Conservation (phyloP, 2,797 vertebrate species). For the Hoplostethus mediterraneus region DNA sequence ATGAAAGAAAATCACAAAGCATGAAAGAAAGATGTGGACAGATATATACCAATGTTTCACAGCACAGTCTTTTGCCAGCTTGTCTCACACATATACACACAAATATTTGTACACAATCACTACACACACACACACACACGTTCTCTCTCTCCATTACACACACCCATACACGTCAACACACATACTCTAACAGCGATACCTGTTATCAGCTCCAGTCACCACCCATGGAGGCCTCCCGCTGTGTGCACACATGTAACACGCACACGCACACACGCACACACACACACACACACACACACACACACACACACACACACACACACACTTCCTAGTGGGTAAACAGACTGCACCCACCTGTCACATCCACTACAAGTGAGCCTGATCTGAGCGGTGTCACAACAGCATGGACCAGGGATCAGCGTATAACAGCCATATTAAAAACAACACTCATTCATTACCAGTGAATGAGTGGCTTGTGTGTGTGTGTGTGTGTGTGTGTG, state of each 20-base stretch:
- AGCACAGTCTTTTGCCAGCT: not conserved
- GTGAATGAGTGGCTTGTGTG: not conserved
- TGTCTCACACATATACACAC: not conserved
- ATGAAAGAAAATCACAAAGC: not conserved
- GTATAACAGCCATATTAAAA: slow-evolving; percentile 36
- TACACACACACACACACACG: not conserved
- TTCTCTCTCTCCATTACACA: not conserved
- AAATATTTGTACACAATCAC: not conserved
- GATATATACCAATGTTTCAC: not conserved
- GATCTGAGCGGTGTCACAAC: slow-evolving; percentile 19
- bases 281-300: slow-evolving; percentile 11
- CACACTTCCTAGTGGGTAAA: slow-evolving; percentile 1
- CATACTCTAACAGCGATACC: not conserved
- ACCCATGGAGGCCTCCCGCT: not conserved
- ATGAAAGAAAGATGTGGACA: not conserved
- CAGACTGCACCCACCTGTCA: slow-evolving; percentile 35
- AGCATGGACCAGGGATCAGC: slow-evolving; percentile 20
- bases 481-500: not conserved
- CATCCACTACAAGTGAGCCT: slow-evolving; percentile 21
- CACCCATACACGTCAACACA: not conserved
- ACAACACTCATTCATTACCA: slow-evolving; percentile 23
- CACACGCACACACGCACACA: not conserved
- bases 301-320: slow-evolving; percentile 17
- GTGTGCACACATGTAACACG: not conserved
- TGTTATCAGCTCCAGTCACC: not conserved